Percentiles rank a stretch among this genome's conserved stretches.
Conservation (phyloP, 2,797 vertebrate genomes). For the Sebastes hubbsi region DNA sequence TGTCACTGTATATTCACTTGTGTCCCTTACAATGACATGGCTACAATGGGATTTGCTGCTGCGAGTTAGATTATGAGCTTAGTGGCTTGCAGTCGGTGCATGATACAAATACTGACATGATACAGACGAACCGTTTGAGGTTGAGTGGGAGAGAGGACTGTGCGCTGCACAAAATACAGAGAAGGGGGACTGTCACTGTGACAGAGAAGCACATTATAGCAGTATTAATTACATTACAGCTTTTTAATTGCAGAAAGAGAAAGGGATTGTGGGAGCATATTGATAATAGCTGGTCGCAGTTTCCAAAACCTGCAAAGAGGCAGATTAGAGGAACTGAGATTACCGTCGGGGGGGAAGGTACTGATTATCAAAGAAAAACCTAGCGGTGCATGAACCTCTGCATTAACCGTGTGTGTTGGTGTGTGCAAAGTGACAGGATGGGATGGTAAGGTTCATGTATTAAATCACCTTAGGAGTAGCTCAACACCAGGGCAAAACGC, state of each 20-base stretch:
- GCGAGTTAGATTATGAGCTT: constrained; percentile 69
- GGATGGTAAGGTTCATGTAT: not conserved
- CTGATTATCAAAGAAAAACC: constrained; percentile 12
- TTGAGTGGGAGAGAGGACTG: constrained; percentile 24
- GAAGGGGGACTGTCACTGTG: constrained; percentile 12
- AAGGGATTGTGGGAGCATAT: constrained; percentile 17
- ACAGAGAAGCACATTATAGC: constrained; percentile 41
- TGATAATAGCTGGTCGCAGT: constrained; percentile 20
- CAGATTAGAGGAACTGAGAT: constrained; percentile 52
- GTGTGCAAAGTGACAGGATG: constrained; percentile 24
- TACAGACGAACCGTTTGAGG: constrained; percentile 23
- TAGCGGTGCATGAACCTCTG: not conserved
- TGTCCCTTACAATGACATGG: constrained; percentile 32
- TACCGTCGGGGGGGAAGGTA: not conserved
- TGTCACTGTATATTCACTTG: constrained; percentile 29
- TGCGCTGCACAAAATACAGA: not conserved
- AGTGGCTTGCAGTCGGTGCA: constrained; percentile 35
- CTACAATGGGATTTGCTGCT: constrained; percentile 49
- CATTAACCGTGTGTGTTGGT: not conserved
- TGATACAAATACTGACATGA: constrained; percentile 46
- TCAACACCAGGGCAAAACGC: constrained; percentile 41
- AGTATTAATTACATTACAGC: constrained; percentile 52
- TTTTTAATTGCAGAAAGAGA: constrained; percentile 41
- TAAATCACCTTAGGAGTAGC: constrained; percentile 48
- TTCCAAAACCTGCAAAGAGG: constrained; percentile 34